A percentile compares a stretch with the other conserved stretches of the same genome.
Conservation (phyloP, 2,113 vertebrate species). For the Lagopus muta region DNA sequence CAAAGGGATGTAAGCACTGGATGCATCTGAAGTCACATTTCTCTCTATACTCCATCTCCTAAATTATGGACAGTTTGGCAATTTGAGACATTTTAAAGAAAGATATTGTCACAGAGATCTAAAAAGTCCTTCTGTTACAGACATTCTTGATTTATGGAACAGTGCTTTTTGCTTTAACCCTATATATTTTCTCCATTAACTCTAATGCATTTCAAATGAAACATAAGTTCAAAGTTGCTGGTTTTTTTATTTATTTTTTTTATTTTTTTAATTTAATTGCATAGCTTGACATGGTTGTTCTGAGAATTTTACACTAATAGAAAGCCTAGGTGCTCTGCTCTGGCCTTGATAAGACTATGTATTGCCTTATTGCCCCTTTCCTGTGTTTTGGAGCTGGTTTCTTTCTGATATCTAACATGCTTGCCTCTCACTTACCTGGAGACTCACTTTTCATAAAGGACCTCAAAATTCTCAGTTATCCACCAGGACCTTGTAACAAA, state of each 20-base stretch:
- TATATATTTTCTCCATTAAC: neutral
- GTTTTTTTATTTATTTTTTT: too few relatives aligned
- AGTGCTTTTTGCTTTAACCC: neutral
- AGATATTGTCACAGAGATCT: neutral
- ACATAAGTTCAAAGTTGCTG: neutral
- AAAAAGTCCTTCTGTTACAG: neutral
- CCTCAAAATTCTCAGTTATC: neutral
- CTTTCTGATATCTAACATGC: neutral
- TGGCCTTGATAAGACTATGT: neutral
- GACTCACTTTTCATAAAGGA: neutral
- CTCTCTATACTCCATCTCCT: accelerated
- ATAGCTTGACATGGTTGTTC: neutral
- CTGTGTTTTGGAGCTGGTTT: neutral
- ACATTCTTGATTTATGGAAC: neutral
- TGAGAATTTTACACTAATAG: neutral
- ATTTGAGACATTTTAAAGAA: neutral
- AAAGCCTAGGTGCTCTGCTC: neutral
- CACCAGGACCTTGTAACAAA: neutral
- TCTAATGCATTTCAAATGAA: neutral
- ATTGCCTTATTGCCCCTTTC: neutral
- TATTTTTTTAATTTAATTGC: accelerated
- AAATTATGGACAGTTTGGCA: neutral
- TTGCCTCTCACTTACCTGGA: neutral
- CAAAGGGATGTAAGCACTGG: neutral
- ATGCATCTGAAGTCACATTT: neutral